Evolutionary conservation across 2,113 vertebrate species (phyloP).

Genomic region (Channa maculata): DNA sequence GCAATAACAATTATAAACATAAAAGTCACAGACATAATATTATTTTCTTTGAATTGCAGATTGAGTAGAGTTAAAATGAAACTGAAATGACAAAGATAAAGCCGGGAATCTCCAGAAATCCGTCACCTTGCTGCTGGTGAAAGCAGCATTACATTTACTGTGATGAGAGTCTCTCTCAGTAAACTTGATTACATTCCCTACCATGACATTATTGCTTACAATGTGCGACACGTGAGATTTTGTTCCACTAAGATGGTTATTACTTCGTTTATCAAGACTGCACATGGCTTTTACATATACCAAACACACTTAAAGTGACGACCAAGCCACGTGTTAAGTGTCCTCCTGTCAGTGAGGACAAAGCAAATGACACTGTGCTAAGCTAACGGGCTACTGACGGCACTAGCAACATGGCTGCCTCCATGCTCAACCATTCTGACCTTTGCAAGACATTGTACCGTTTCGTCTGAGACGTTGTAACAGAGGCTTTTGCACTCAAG

Average conservation of each 20-base stretch:
- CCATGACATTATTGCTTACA: no score
- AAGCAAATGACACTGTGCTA: constrained; percentile 46
- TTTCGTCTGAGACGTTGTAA: neutral
- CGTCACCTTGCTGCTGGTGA: no score
- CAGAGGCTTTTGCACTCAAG: accelerated
- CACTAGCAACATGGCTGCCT: constrained; percentile 84
- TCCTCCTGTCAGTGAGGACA: constrained; percentile 40
- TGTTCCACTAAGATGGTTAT: neutral
- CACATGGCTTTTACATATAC: no score
- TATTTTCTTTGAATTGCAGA: neutral
- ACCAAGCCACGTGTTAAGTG: neutral
- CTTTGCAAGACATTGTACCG: constrained; percentile 78
- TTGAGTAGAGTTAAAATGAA: constrained; percentile 5
- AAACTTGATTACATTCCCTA: no score
- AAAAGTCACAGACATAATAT: neutral
- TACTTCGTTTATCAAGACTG: neutral
- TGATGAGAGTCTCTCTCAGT: no score
- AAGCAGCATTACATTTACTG: no score
- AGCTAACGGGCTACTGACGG: constrained; percentile 47
- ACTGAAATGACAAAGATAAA: neutral
- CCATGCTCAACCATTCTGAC: constrained; percentile 86
- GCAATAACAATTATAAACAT: neutral
- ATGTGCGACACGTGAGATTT: no score
- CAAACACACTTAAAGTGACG: neutral
- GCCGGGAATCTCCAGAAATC: neutral